A percentile compares a stretch with the other conserved stretches of the same genome.
These are phyloP conservation scores for Caenorhabditis sp. DNA, from an alignment of 2,888 invertebrate species.

Conservation along the genomic window DNA sequence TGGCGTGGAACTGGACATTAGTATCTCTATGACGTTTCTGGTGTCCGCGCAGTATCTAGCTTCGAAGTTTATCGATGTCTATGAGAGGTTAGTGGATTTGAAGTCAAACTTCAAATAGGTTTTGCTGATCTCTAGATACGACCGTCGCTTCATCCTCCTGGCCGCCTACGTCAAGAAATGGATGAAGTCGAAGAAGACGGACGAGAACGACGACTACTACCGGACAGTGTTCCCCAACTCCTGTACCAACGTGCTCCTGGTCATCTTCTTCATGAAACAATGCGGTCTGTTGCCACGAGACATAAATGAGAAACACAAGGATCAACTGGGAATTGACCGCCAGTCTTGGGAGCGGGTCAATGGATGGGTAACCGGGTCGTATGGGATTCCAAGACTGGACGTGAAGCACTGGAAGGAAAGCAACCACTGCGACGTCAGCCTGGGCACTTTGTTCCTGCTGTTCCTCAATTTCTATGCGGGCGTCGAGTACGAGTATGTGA, in stretches of 20 bases:
- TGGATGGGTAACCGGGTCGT: constrained; percentile 25
- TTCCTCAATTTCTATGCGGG: constrained; percentile 26
- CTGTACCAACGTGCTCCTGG: constrained; percentile 12
- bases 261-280: constrained; percentile 32
- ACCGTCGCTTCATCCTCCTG: constrained; percentile 7
- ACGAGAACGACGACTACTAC: constrained; percentile 21
- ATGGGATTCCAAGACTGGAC: constrained; percentile 1
- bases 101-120: too few relatives aligned
- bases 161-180: constrained; percentile 26
- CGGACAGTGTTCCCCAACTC: constrained; percentile 25
- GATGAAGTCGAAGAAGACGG: constrained; percentile 24
- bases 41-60: constrained; percentile 22
- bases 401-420: background rate
- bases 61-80: constrained; percentile 28
- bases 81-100: constrained; percentile 30
- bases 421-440: background rate
- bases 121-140: too few relatives aligned
- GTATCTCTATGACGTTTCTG: constrained; percentile 11
- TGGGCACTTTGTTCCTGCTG: constrained; percentile 34
- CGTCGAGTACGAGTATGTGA: constrained; percentile 1
- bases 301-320: background rate
- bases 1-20: constrained; percentile 21
- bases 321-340: too few relatives aligned
- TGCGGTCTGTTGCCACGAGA: constrained; percentile 19
- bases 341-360: constrained; percentile 19